phyloP scores from a whole-genome alignment of 2,888 invertebrate species.

The Pristionchus japonicus region DNA sequence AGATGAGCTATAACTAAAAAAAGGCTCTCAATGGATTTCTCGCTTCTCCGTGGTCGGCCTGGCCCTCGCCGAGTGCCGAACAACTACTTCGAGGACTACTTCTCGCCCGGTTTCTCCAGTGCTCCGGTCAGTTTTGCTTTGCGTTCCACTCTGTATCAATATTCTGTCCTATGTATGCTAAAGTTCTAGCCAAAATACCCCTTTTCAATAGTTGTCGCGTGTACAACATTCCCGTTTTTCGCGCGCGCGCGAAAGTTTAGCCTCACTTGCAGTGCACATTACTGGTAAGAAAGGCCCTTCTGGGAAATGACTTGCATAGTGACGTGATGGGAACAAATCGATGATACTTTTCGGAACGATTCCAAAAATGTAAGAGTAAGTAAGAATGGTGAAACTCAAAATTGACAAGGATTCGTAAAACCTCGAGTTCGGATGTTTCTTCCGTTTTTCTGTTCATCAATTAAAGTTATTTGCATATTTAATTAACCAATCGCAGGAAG shows the following conservation, averaged over 20 bases:
- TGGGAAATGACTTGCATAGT: too few relatives aligned
- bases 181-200: not conserved
- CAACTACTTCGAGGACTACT: slow-evolving; percentile 2
- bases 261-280: not conserved
- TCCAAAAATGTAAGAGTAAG: not conserved
- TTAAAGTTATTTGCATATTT: too few relatives aligned
- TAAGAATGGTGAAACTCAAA: not conserved
- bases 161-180: not conserved
- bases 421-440: too few relatives aligned
- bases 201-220: not conserved
- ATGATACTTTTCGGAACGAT: not conserved
- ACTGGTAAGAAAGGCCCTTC: not conserved
- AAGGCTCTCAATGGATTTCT: slow-evolving; percentile 8
- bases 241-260: not conserved
- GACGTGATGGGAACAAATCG: not conserved
- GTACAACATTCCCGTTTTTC: not conserved
- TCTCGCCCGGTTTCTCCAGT: not conserved
- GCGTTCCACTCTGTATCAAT: not conserved
- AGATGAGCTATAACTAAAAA: slow-evolving; percentile 6
- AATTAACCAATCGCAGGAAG: not conserved
- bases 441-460: too few relatives aligned
- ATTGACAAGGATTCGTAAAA: not conserved
- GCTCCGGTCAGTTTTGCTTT: not conserved
- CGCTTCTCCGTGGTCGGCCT: not conserved
- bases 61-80: not conserved